Base-by-base conservation (phyloP, 2,888 invertebrate species). In the Alcis repandata region DNA sequence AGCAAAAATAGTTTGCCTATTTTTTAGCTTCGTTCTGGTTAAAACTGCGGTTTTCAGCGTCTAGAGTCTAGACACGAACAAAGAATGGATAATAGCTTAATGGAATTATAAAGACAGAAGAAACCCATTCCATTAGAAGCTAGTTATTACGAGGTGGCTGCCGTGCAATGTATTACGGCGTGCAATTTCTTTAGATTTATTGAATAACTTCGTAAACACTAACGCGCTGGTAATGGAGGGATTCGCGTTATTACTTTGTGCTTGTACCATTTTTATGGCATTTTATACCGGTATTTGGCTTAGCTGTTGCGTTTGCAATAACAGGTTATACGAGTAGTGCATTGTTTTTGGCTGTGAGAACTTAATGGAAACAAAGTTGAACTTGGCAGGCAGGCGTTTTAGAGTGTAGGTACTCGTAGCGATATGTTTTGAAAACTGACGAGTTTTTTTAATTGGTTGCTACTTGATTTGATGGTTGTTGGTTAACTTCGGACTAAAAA, bases 151-250 rank as follows among this genome's bases (percentile, higher is more conserved):
- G 70, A 61, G 69, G 71, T 66, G 71, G 72, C 63, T 63, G 60
- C 68, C 68, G 63, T 65, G 68, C 72, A 74, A 72, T 72, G 69
- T 72, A 73, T 73, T 72, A 72, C 70, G 41, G 64, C 69, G 68
- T 66, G 72, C 69, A 68, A 72, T 74, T 74, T 74, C 72, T 74
- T 60, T 67, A 74, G 72, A 74, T 74, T 74, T 72, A 74, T 74
- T 70, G 73, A 74, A 74, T 70, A 72, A 73, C 69, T 70, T 72
- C 68, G 70, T 67, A 72, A 70, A 70, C 72, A 70, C 70, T 70
- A 69, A 72, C 67, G 73, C 70, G 61, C 46, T 36, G 49, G 61
- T 64, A 68, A 68, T 68, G 62, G 62, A 53, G 57, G 59, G 40
- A 59, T 48, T 61, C 54, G 20, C 15, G 54, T 49, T 68, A 62